Evolutionary conservation across 1,140 invertebrate species (phyloP).

Genomic region (Drosophila parabipectinata): DNA sequence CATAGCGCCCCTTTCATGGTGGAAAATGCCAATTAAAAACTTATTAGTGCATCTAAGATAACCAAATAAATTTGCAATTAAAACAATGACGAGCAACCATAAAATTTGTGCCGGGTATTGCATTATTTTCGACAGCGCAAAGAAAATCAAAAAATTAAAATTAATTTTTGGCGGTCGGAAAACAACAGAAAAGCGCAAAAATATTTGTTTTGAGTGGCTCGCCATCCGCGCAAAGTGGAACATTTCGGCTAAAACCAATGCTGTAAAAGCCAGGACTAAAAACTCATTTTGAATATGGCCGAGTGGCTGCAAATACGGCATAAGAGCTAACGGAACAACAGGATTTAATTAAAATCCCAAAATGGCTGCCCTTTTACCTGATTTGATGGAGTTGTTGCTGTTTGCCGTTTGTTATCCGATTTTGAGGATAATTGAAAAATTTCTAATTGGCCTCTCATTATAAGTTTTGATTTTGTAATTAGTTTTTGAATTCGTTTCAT

Average conservation of each 20-base stretch:
- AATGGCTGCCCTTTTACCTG: slow-evolving; percentile 59
- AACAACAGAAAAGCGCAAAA: slow-evolving; percentile 16
- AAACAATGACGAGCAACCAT: slow-evolving; percentile 32
- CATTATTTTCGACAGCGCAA: slow-evolving; percentile 39
- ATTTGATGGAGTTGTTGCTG: slow-evolving; percentile 23
- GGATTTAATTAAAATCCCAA: slow-evolving; percentile 77
- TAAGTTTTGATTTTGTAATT: slow-evolving; percentile 77
- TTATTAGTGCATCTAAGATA: slow-evolving; percentile 52
- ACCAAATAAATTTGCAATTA: slow-evolving; percentile 79
- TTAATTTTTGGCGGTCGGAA: slow-evolving; percentile 54
- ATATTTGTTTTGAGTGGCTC: slow-evolving; percentile 51
- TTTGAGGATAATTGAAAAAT: slow-evolving; percentile 60
- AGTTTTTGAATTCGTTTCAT: slow-evolving; percentile 59
- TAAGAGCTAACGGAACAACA: slow-evolving; percentile 44
- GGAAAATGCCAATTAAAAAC: slow-evolving; percentile 71
- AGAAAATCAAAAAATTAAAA: slow-evolving; percentile 50
- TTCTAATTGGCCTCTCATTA: slow-evolving; percentile 67
- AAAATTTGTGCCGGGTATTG: slow-evolving; percentile 34
- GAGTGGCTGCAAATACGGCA: slow-evolving; percentile 43
- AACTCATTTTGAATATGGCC: slow-evolving; percentile 68
- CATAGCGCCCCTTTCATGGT: background rate
- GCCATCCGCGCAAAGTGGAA: slow-evolving; percentile 29
- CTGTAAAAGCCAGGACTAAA: slow-evolving; percentile 41
- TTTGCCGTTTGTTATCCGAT: slow-evolving; percentile 28
- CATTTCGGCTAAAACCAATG: slow-evolving; percentile 44